Conservation (phyloP, 2,113 vertebrate species). For the Eclectus roratus region DNA sequence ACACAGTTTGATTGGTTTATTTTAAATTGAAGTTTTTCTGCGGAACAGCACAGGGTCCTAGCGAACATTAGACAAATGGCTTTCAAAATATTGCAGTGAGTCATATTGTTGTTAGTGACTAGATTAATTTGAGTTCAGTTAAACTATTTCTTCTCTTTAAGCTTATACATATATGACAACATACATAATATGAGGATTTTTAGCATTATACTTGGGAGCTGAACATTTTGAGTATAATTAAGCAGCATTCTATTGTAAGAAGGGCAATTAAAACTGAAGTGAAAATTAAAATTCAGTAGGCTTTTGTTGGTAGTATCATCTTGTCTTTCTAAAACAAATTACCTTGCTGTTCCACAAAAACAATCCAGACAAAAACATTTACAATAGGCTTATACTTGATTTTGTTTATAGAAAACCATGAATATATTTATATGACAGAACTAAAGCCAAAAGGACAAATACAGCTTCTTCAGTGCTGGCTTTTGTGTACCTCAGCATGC, state of each 20-base stretch:
- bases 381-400: not conserved
- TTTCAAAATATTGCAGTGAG: constrained; percentile 36
- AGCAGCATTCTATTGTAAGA: not conserved
- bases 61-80: not conserved
- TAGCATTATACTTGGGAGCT: not conserved
- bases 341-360: not conserved
- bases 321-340: constrained; percentile 14
- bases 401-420: not conserved
- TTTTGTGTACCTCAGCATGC: not conserved
- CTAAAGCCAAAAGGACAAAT: not conserved
- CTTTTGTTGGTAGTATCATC: not conserved
- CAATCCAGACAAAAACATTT: not conserved
- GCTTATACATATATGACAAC: not conserved
- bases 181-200: not conserved
- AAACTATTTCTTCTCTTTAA: not conserved
- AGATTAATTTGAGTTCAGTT: constrained; percentile 5
- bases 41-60: not conserved
- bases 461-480: not conserved
- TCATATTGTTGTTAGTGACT: not conserved
- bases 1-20: constrained; percentile 48
- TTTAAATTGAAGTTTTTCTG: constrained; percentile 51
- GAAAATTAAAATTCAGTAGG: not conserved
- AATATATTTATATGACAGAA: not conserved
- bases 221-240: not conserved
- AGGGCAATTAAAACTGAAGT: constrained; percentile 10